Conservation (phyloP, 2,113 vertebrate species). For the Oenanthe oenanthe region DNA sequence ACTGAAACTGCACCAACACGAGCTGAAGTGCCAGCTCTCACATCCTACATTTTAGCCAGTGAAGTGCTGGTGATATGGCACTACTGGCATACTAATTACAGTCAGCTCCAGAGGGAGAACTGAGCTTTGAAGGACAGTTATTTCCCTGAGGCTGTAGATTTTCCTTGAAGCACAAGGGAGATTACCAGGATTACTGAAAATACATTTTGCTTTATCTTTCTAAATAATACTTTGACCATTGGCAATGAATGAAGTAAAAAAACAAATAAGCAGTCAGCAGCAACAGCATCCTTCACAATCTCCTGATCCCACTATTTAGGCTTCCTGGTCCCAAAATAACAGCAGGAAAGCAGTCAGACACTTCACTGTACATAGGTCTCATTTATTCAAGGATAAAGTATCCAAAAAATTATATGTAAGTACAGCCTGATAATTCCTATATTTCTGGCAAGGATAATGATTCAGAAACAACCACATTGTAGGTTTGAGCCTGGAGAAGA, state of each 20-base stretch:
- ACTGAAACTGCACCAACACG: neutral
- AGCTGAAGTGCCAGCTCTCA: neutral
- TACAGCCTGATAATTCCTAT: neutral
- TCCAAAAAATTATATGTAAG: neutral
- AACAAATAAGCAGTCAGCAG: neutral
- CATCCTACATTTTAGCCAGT: rapidly evolving
- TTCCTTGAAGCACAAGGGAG: neutral
- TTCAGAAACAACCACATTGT: neutral
- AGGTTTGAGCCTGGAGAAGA: neutral
- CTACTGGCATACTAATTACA: rapidly evolving
- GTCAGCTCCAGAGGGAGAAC: neutral
- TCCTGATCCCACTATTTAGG: constrained; percentile 2
- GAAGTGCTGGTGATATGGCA: neutral
- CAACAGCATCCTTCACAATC: neutral
- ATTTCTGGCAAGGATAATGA: neutral
- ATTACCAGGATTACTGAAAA: neutral
- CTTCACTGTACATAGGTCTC: neutral
- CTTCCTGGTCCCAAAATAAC: neutral
- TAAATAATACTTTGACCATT: neutral
- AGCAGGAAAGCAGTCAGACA: neutral
- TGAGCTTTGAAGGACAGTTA: neutral
- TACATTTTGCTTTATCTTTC: neutral
- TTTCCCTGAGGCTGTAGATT: neutral
- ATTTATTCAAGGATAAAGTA: neutral
- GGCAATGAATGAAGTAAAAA: neutral